Conservation (phyloP, 2,797 vertebrate species). For the Okamejei kenojei region DNA sequence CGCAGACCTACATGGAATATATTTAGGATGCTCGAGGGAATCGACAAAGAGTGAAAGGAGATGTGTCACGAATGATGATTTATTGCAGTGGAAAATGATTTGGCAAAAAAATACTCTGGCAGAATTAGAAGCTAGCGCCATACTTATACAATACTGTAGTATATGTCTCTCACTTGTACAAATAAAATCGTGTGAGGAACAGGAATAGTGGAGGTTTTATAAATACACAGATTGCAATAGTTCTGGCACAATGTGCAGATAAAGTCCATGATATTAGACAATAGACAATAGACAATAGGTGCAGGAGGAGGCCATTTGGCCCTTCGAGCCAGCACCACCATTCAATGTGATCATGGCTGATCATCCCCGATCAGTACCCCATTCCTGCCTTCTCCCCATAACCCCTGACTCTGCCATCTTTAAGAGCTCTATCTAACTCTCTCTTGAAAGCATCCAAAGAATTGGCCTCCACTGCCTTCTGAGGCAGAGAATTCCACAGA, state of each 20-base stretch:
- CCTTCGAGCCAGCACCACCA: too few species aligned
- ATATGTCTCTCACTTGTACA: background rate
- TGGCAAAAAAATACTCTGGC: conserved; percentile 8
- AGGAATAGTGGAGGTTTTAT: background rate
- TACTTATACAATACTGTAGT: background rate
- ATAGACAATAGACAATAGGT: too few species aligned
- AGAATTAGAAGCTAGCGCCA: background rate
- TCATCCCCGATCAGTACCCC: too few species aligned
- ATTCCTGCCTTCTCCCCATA: too few species aligned
- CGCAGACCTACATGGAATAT: background rate
- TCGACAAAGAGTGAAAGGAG: background rate
- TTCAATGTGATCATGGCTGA: too few species aligned
- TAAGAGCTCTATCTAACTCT: too few species aligned
- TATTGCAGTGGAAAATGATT: conserved; percentile 31
- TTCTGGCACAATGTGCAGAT: background rate
- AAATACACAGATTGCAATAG: background rate
- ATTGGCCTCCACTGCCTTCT: too few species aligned
- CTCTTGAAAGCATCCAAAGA: too few species aligned
- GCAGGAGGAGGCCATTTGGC: too few species aligned
- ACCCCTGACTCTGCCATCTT: too few species aligned
- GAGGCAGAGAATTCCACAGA: too few species aligned
- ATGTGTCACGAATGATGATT: background rate
- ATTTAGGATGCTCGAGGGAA: background rate
- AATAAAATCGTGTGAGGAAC: conserved; percentile 8
- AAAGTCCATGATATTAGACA: background rate